Evolutionary conservation across 1,140 invertebrate genomes (phyloP), one percentile per base, ranked within the genome.

Genomic region (Cataglyphis hispanica): DNA sequence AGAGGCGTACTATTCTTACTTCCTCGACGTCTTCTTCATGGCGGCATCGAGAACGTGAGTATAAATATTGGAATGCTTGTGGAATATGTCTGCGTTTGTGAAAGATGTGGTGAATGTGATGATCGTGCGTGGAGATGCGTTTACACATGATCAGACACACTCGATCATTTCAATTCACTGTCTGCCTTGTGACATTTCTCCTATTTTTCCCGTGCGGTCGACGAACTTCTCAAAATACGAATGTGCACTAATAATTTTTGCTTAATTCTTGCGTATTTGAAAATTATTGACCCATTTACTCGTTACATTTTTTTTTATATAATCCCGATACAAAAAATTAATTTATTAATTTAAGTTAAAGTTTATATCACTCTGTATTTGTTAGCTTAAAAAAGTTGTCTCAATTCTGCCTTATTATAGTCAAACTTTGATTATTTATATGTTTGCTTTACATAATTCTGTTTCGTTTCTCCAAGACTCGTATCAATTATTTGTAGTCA

Each of bases 41-140:
- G 58, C 56, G 31, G 22, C 80, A 25, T 53, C 69, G n/a, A 27
- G 84, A 89, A 89, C 88, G 88, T 89, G 88, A 89, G 88, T 89
- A 89, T 86, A 83, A 60, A 83, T 60, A 19, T 34, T 11, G 75
- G 76, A 50, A 76, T 77, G 76, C 78, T 88, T 86, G 58, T 76
- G 84, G 31, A 61, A 60, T 58, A 43, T 50, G 46, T 72, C 40
- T 77, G 22, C 58, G 74, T 50, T 78, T 43, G 66, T 58, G 74
- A 87, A 69, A 72, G 67, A 80, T 60, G 16, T 80, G 77, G 40
- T 83, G 78, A 83, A 87, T 87, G 7, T 10, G 85, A 58, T 46
- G 84, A 77, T 83, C 64, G 87, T 83, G 76, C 60, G 87, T 56
- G 76, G 77, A 87, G 80, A 89, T 86, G 77, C 63, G 74, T 60